Base-by-base conservation (phyloP, 2,888 invertebrate species). In the Sthenelais limicola region DNA sequence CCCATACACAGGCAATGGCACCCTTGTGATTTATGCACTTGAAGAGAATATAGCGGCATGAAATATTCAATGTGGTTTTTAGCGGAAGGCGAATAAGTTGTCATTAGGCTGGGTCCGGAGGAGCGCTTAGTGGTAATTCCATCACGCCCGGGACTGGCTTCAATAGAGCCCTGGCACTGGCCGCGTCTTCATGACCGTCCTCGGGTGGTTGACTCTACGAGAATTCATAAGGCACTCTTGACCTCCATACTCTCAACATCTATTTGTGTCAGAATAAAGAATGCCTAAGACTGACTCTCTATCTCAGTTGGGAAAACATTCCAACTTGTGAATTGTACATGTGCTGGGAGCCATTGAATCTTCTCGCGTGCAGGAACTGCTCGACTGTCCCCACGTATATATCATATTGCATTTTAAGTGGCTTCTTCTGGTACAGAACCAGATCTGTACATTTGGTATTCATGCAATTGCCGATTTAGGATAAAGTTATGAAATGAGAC, bases 31-130 rank as follows among this genome's bases (percentile, higher is more conserved):
- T 43, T 43, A 43, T 43, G 43, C 43, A 43, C 18, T 18, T 18
- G 43, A 43, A 18, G 43, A 43, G 43, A 43, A 43, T 43, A 43
- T 43, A 43, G 43, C 43, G 43, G 43, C 43, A 43, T 43, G 9
- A 43, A 43, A 43, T 43, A 43, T 43, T 43, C 43, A 43, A 43
- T 43, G 43, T 43, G 43, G 43, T 43, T 43, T 43, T 43, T 43
- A 43, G 43, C 18, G 43, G 43, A 18, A 12, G 43, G 12, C 43
- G 43, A 43, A 43, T 43, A 43, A 43, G 43, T 43, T 43, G 43
- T 43, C 43, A 43, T 43, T 43, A 43, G 43, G 12, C 18, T 9
- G 43, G 9, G 43, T 9, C 18, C 43, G 43, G 43, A 9, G 12
- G 43, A 43, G 9, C n/a, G n/a, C 43, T 43, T 43, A 18, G 43